Conservation (phyloP, 2,888 invertebrate species). For the Pseudanteris insignis region DNA sequence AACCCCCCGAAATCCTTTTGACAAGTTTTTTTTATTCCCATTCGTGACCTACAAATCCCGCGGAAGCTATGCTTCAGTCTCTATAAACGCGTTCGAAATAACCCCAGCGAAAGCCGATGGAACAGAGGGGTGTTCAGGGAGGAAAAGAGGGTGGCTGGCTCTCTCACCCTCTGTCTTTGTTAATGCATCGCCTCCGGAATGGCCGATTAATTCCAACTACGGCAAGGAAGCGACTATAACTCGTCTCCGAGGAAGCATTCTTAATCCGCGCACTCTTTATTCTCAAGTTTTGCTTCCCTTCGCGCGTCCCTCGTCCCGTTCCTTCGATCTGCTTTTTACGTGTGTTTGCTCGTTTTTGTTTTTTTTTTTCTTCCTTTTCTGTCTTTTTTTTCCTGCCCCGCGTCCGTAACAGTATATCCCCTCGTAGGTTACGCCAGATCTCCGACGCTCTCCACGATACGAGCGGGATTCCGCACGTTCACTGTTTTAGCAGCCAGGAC, state of each 20-base stretch:
- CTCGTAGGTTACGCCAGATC: conserved; percentile 46
- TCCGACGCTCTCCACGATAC: conserved; percentile 41
- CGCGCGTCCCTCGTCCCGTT: conserved; percentile 1
- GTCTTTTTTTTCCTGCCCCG: no score
- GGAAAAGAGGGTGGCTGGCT: no score
- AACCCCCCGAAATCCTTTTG: no score
- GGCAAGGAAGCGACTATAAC: conserved; percentile 65
- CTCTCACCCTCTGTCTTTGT: conserved; percentile 58
- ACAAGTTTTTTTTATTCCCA: no score
- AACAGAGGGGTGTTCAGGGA: conserved; percentile 15
- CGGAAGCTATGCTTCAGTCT: conserved; percentile 39
- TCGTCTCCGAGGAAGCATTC: conserved; percentile 65
- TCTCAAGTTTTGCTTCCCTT: conserved; percentile 50
- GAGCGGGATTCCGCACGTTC: conserved; percentile 51
- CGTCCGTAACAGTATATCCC: conserved; percentile 44
- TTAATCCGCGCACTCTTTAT: conserved; percentile 65
- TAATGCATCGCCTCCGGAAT: conserved; percentile 64
- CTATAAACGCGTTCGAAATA: conserved; percentile 50
- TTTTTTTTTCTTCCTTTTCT: no score
- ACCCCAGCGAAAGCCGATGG: conserved; percentile 38
- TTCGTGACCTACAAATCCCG: conserved; percentile 26
- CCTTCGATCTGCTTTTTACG: conserved; percentile 36
- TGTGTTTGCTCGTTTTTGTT: conserved; percentile 39
- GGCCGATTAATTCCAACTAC: conserved; percentile 65
- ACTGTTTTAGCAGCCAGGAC: conserved; percentile 49